Evolutionary conservation across 2,113 vertebrate species (phyloP).

Genomic region (Callorhinus ursinus): DNA sequence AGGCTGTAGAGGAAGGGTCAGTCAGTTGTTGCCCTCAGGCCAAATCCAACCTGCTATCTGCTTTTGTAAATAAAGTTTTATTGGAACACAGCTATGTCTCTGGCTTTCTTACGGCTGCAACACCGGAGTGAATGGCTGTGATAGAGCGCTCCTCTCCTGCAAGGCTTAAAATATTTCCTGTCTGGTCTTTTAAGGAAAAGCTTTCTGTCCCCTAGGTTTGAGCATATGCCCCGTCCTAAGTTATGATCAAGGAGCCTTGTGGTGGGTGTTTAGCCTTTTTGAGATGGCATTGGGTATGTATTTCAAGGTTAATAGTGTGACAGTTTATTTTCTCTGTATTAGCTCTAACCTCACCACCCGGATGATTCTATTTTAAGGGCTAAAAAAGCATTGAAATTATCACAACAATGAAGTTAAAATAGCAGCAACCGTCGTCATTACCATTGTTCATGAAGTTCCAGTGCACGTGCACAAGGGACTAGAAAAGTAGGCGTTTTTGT

Average conservation of each 20-base stretch:
- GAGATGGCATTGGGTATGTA: neutral
- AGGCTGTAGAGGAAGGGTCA: neutral
- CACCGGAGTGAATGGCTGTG: neutral
- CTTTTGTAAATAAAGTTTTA: constrained; percentile 60
- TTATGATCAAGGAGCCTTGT: neutral
- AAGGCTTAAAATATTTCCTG: constrained; percentile 1
- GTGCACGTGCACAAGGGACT: fast-evolving
- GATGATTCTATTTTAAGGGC: constrained; percentile 33
- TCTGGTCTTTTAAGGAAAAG: neutral
- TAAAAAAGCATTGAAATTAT: neutral
- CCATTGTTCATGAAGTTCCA: neutral
- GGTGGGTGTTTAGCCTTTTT: neutral
- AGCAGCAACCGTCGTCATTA: neutral
- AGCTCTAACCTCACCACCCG: neutral
- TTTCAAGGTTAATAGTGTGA: neutral
- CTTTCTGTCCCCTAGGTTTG: neutral
- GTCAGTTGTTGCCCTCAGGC: neutral
- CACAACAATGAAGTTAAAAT: neutral
- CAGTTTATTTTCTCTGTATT: neutral
- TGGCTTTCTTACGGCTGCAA: neutral
- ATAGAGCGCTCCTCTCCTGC: neutral
- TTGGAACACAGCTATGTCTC: neutral
- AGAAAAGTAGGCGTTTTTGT: neutral
- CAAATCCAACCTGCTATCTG: neutral
- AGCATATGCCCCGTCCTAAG: neutral